Evolutionary conservation across 2,113 vertebrate species (phyloP), one percentile per base, ranked within the genome.

Genomic region (Ellobius talpinus): DNA sequence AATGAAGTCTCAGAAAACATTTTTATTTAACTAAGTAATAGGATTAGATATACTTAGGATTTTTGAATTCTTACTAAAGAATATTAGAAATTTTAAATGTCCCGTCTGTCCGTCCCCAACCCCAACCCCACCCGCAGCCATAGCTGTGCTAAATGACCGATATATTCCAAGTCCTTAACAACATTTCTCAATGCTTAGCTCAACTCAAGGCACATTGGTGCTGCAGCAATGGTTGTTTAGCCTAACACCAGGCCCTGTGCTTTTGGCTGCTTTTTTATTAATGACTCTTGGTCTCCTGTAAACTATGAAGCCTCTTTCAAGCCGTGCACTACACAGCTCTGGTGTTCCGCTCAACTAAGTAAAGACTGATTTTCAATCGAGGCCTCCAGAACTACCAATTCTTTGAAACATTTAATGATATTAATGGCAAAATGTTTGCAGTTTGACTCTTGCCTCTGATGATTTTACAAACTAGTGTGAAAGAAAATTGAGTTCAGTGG

Each of bases 41-140:
- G 47, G 61, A 94, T 90, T 95, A 93, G 82, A 47, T 36, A 84
- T 52, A 55, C 17, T 81, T 96, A 74, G 55, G 31, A 87, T 87
- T 21, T 89, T 31, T 95, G 33, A 87, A 82, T 78, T n/a, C 91
- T 47, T 36, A 90, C 1, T 39, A 93, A 77, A 74, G 52, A 93
- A 89, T 95, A 97, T 93, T 81, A 92, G 52, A 45, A 94, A 90
- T 90, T 95, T 90, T 90, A 92, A 93, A 78, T 93, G 55, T 58
- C 55, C 55, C 5, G 0, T 58, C 55, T 58, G 55, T 58, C 17
- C 5, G 1, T 58, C 55, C 55, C 16, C 16, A 4, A 5, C 50
- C 50, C 50, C 9, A 0, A 17, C 55, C 55, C 50, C 50, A 17
- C 55, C 55, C 55, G 1, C 55, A 19, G 55, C 55, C 5, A 19